Percentiles rank a stretch among this genome's conserved stretches.
Conservation (phyloP, 2,888 invertebrate species). For the Caradrina kadenii region DNA sequence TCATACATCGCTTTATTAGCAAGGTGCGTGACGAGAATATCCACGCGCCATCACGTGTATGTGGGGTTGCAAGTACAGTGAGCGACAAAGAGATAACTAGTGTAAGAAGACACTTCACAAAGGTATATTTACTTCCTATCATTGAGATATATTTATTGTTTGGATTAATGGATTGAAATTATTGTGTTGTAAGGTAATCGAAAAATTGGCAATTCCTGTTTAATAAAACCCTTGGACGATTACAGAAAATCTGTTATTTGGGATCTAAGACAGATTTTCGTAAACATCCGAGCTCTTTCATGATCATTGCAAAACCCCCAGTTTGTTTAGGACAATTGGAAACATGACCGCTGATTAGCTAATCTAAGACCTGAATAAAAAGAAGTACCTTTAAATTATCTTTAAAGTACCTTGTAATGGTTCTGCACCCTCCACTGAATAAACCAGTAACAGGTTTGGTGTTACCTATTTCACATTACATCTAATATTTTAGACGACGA, state of each 20-base stretch:
- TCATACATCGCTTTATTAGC: constrained; percentile 87
- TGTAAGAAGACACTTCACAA: too few relatives aligned
- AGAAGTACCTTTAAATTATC: not conserved
- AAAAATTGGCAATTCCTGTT: too few relatives aligned
- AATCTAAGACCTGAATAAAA: not conserved
- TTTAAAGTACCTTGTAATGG: too few relatives aligned
- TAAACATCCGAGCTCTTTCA: not conserved
- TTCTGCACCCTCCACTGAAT: too few relatives aligned
- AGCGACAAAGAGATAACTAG: not conserved
- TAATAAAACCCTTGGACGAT: too few relatives aligned
- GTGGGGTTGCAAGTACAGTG: constrained; percentile 55
- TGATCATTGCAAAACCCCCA: not conserved
- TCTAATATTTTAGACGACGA: constrained; percentile 27
- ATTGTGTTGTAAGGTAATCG: too few relatives aligned
- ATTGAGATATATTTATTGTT: too few relatives aligned
- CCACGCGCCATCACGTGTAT: constrained; percentile 65
- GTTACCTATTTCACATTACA: too few relatives aligned
- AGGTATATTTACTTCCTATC: too few relatives aligned
- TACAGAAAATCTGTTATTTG: too few relatives aligned
- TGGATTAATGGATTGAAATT: too few relatives aligned
- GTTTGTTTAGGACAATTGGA: not conserved
- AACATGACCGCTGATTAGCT: not conserved
- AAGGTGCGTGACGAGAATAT: constrained; percentile 83
- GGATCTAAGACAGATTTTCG: not conserved
- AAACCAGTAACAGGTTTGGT: too few relatives aligned